Conservation (phyloP, 2,113 vertebrate species). For the Atrichornis clamosus region DNA sequence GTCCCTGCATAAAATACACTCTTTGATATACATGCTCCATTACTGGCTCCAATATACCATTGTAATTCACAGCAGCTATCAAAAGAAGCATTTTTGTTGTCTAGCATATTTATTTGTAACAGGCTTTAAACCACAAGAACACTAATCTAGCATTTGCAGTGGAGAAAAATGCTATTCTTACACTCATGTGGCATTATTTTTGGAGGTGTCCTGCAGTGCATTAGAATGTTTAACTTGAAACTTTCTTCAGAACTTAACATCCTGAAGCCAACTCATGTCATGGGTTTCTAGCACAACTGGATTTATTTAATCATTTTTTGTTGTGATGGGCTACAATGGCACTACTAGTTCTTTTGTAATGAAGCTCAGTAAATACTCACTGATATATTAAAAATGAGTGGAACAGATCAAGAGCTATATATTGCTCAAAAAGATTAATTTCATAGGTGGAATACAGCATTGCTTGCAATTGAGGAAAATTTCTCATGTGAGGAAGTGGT, state of each 20-base stretch:
- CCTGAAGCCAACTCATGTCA: not conserved
- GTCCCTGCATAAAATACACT: not conserved
- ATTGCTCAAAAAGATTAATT: not conserved
- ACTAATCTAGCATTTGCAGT: not conserved
- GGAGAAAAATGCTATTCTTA: conserved; percentile 14
- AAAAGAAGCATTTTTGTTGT: not conserved
- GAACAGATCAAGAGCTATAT: not conserved
- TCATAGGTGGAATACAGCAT: not conserved
- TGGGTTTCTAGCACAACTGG: not conserved
- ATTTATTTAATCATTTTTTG: conserved; percentile 26
- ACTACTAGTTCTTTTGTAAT: not conserved
- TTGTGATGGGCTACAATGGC: not conserved
- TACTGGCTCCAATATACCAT: not conserved
- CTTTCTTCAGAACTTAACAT: conserved; percentile 1
- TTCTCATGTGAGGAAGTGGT: not conserved
- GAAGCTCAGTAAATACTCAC: not conserved
- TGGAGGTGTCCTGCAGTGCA: not conserved
- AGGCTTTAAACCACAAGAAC: not conserved
- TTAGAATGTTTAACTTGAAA: not conserved
- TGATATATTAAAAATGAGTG: not conserved
- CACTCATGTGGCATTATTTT: not conserved
- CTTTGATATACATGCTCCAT: not conserved
- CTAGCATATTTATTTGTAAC: conserved; percentile 22
- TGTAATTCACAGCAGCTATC: conserved; percentile 9
- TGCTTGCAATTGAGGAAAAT: not conserved